These are phyloP conservation scores for Cardiocondyla obscurior DNA, from an alignment of 1,140 invertebrate genomes.

Conservation along the genomic window DNA sequence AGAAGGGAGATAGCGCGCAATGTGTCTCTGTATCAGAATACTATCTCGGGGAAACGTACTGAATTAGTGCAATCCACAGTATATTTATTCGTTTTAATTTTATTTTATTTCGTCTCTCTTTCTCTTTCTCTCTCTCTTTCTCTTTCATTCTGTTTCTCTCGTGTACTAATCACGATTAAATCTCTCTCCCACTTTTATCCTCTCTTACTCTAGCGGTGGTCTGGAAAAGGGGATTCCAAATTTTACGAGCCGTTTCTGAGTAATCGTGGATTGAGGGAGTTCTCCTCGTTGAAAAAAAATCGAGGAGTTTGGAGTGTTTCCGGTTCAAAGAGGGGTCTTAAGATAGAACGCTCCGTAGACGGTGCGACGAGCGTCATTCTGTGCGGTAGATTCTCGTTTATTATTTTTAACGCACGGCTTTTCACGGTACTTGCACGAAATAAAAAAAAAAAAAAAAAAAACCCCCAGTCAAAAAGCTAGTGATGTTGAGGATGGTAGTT, in stretches of 20 bases:
- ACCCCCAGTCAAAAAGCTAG: conserved; percentile 29
- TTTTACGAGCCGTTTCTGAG: conserved; percentile 8
- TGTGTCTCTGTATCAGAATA: neutral
- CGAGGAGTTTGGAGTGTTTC: conserved; percentile 32
- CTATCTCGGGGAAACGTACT: conserved; percentile 47
- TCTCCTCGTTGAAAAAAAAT: conserved; percentile 16
- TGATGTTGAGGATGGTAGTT: conserved; percentile 32
- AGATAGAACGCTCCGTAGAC: conserved; percentile 24
- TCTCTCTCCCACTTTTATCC: neutral
- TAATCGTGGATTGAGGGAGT: neutral
- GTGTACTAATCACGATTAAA: conserved; percentile 66
- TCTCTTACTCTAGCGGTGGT: neutral
- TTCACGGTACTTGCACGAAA: conserved; percentile 1
- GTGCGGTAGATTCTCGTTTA: conserved; percentile 41
- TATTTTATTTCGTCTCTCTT: conserved; percentile 62
- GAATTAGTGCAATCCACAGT: conserved; percentile 65
- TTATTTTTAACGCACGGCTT: conserved; percentile 51
- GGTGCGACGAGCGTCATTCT: neutral
- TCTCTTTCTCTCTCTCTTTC: too few relatives aligned
- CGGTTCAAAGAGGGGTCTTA: conserved; percentile 15
- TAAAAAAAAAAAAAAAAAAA: conserved; percentile 13
- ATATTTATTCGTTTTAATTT: conserved; percentile 69
- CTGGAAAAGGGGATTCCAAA: conserved; percentile 22
- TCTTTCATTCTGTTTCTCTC: too few relatives aligned
- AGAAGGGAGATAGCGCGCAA: conserved; percentile 9